These are phyloP conservation scores for Aphis gossypii DNA, from an alignment of 1,140 invertebrate species.

Conservation along the genomic window DNA sequence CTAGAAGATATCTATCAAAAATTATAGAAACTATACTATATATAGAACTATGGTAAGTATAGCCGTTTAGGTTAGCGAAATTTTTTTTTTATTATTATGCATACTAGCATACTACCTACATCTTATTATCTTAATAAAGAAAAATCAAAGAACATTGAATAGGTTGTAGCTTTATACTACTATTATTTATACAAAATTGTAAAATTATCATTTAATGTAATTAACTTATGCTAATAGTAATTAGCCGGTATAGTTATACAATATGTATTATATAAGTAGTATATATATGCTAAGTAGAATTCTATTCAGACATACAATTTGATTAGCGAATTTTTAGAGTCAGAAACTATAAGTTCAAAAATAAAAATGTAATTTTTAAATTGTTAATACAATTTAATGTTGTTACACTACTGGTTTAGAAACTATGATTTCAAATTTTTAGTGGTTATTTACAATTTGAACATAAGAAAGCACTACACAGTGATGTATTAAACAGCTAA, in stretches of 20 bases:
- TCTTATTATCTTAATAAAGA: not conserved
- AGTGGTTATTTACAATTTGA: constrained; percentile 26
- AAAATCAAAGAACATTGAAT: not conserved
- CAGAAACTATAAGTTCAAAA: not conserved
- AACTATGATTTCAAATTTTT: not conserved
- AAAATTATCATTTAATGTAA: not conserved
- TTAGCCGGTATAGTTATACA: not conserved
- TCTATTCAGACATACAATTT: not conserved
- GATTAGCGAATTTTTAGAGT: not conserved
- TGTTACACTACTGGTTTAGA: not conserved
- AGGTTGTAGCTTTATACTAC: not conserved
- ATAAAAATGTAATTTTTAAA: constrained; percentile 1
- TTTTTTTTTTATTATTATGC: not conserved
- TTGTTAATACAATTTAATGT: not conserved
- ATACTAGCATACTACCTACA: too few species aligned
- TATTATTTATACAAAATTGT: not conserved
- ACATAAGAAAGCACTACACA: constrained; percentile 25
- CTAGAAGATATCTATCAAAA: not conserved
- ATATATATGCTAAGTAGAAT: not conserved
- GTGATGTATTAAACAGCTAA: constrained; percentile 27
- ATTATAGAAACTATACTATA: not conserved
- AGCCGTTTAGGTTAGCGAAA: not conserved
- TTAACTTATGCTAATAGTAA: not conserved
- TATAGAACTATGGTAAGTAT: not conserved
- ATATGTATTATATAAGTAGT: not conserved